A percentile compares a stretch with the other conserved stretches of the same genome.
phyloP scores from a whole-genome alignment of 2,113 vertebrate genomes.

The Ptyas mucosa region DNA sequence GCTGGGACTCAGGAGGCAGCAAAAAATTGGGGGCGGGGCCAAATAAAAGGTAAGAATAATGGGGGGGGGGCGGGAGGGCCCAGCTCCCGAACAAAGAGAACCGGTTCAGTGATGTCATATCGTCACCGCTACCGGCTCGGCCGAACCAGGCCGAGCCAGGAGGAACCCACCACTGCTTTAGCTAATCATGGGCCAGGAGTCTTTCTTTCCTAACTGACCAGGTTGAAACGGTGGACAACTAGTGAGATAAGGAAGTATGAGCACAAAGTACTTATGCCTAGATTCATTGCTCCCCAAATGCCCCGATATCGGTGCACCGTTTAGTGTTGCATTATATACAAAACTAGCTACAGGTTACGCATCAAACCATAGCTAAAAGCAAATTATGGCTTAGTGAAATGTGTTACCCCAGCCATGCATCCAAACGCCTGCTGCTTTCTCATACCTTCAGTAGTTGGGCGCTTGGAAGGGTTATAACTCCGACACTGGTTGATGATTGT shows the following conservation, averaged over 20 bases:
- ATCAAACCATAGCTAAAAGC: background rate
- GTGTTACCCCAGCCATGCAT: background rate
- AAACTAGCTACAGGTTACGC: background rate
- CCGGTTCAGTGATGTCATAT: too few species aligned
- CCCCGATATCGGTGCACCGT: background rate
- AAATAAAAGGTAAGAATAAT: too few species aligned
- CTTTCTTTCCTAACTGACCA: background rate
- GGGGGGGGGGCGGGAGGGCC: too few species aligned
- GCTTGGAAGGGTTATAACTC: slow-evolving; percentile 63
- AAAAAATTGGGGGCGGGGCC: too few species aligned
- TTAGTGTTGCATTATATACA: background rate
- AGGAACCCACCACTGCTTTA: too few species aligned
- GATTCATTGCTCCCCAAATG: background rate
- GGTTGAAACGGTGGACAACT: background rate
- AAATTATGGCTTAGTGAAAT: background rate
- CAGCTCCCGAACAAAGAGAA: too few species aligned
- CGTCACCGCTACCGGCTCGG: too few species aligned
- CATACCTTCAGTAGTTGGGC: slow-evolving; percentile 77
- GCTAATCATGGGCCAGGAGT: background rate
- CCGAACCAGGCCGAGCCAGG: too few species aligned
- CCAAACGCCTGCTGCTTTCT: background rate
- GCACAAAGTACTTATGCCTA: background rate
- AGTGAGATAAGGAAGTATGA: background rate
- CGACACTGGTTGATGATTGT: slow-evolving; percentile 70
- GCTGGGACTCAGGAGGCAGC: too few species aligned